These are phyloP conservation scores for Tragelaphus eurycerus DNA, from an alignment of 2,797 vertebrate species.

Conservation along the genomic window DNA sequence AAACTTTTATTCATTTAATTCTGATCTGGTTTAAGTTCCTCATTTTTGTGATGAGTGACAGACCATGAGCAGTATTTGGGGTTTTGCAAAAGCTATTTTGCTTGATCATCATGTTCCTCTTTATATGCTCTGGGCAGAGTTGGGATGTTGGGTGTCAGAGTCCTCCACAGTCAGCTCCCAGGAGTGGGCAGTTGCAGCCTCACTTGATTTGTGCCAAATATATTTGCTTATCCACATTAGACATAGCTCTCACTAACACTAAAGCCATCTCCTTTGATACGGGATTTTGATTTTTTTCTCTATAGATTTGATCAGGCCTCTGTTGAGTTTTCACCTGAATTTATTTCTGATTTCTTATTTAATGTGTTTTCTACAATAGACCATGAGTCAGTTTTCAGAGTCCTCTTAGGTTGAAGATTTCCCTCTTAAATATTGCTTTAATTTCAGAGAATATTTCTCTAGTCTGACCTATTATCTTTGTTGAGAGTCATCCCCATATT, in stretches of 20 bases:
- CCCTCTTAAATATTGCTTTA: not conserved
- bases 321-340: not conserved
- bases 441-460: not conserved
- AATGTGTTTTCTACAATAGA: not conserved
- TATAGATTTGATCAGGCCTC: not conserved
- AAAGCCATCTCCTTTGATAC: not conserved
- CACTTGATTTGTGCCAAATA: not conserved
- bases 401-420: not conserved
- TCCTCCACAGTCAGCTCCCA: not conserved
- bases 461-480: not conserved
- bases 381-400: not conserved
- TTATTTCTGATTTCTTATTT: not conserved
- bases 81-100: not conserved
- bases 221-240: accelerated
- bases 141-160: not conserved
- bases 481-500: not conserved
- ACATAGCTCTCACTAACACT: not conserved
- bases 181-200: not conserved
- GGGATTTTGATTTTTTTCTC: not conserved
- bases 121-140: not conserved
- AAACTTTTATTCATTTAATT: not conserved
- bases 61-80: too few species aligned
- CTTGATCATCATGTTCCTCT: not conserved
- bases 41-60: not conserved
- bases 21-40: not conserved